These are phyloP conservation scores for Tinamus major DNA, from an alignment of 2,797 vertebrate genomes.

Conservation along the genomic window DNA sequence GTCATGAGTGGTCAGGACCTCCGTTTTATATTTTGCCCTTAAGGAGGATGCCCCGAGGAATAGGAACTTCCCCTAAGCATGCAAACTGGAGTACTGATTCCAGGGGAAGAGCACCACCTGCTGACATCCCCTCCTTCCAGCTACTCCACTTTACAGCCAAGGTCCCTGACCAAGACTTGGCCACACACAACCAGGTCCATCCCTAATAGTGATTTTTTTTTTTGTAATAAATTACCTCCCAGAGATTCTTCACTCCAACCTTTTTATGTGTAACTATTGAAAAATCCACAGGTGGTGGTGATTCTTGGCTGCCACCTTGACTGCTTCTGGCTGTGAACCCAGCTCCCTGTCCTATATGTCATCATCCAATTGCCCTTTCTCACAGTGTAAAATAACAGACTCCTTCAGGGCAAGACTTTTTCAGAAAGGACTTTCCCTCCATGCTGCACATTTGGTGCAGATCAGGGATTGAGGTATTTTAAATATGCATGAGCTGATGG, in stretches of 20 bases:
- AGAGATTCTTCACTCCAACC: background rate
- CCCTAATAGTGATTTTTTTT: background rate
- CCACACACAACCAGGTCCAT: background rate
- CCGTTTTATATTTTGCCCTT: background rate
- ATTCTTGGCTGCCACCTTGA: background rate
- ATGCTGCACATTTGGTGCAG: background rate
- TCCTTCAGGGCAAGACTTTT: background rate
- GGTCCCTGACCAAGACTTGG: background rate
- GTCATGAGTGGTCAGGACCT: background rate
- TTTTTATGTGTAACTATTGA: background rate
- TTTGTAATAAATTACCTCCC: background rate
- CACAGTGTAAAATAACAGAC: background rate
- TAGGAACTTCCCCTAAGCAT: background rate
- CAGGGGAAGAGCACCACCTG: slow-evolving; percentile 41
- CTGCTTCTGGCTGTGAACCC: background rate
- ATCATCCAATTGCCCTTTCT: background rate
- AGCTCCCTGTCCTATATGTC: background rate
- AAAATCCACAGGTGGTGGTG: background rate
- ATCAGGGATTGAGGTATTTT: background rate
- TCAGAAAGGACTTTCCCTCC: background rate
- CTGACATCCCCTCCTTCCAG: background rate
- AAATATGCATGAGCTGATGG: background rate
- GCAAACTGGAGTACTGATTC: background rate
- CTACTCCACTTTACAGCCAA: fast-evolving
- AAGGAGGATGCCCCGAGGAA: fast-evolving